phyloP scores from a whole-genome alignment of 1,140 invertebrate genomes.

The Trichonephila clavata region DNA sequence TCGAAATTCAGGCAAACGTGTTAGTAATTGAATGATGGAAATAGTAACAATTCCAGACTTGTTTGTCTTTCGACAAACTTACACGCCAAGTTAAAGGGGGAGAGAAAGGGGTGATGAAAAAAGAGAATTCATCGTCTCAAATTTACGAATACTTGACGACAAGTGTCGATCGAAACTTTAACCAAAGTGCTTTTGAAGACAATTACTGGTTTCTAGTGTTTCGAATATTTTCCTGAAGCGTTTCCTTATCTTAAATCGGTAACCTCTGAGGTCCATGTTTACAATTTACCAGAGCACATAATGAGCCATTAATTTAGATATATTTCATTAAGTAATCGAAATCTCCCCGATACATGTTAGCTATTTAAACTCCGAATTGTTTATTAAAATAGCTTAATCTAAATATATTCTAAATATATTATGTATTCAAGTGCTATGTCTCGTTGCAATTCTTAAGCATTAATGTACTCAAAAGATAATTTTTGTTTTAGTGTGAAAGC shows the following conservation, averaged over 20 bases:
- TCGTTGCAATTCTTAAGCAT: neutral
- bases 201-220: constrained; percentile 46
- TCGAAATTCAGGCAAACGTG: constrained; percentile 72
- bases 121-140: constrained; percentile 48
- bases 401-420: neutral
- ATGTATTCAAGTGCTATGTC: neutral
- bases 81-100: constrained; percentile 52
- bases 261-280: constrained; percentile 20
- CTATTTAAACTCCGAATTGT: neutral
- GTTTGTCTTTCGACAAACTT: constrained; percentile 64
- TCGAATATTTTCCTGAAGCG: constrained; percentile 52
- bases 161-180: constrained; percentile 65
- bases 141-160: constrained; percentile 57
- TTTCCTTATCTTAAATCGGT: neutral
- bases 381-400: neutral
- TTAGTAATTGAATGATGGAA: constrained; percentile 75
- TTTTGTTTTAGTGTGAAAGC: too few species aligned
- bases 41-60: constrained; percentile 62
- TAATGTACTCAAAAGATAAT: too few species aligned
- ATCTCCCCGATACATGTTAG: neutral
- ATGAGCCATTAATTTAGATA: constrained; percentile 29
- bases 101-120: neutral
- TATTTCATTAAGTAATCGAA: neutral
- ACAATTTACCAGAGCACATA: constrained; percentile 1
- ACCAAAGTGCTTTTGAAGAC: constrained; percentile 66